These are phyloP conservation scores for Drosophila santomea DNA, from an alignment of 1,140 invertebrate genomes.

Conservation along the genomic window DNA sequence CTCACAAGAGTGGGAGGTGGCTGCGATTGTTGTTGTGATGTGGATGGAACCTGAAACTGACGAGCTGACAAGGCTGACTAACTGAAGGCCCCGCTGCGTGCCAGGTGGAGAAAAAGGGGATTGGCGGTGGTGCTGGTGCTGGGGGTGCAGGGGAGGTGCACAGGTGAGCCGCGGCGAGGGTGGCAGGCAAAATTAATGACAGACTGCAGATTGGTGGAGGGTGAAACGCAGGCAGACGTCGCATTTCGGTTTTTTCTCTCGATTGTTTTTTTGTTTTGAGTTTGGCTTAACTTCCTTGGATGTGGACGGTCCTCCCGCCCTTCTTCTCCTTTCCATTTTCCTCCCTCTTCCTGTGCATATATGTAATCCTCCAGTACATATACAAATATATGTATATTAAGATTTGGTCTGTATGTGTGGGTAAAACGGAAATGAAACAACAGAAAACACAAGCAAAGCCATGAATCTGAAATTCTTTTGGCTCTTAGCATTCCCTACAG, in stretches of 20 bases:
- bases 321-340: background rate
- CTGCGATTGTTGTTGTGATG: constrained; percentile 47
- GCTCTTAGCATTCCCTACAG: constrained; percentile 10
- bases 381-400: background rate
- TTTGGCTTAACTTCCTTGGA: constrained; percentile 37
- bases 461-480: constrained; percentile 77
- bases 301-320: constrained; percentile 30
- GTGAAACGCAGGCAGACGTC: constrained; percentile 52
- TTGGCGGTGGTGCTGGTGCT: background rate
- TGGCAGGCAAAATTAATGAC: constrained; percentile 59
- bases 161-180: constrained; percentile 22
- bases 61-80: constrained; percentile 73
- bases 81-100: constrained; percentile 73
- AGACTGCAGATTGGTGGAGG: constrained; percentile 49
- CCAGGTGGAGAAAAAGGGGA: constrained; percentile 1
- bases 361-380: background rate
- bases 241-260: constrained; percentile 34
- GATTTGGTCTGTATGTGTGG: constrained; percentile 24
- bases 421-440: constrained; percentile 73
- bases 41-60: constrained; percentile 71
- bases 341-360: constrained; percentile 1
- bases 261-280: constrained; percentile 1
- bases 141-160: background rate
- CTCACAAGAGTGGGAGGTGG: constrained; percentile 9
- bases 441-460: constrained; percentile 68